phyloP scores from a whole-genome alignment of 2,888 invertebrate genomes.

The Platerodrilus igneus region DNA sequence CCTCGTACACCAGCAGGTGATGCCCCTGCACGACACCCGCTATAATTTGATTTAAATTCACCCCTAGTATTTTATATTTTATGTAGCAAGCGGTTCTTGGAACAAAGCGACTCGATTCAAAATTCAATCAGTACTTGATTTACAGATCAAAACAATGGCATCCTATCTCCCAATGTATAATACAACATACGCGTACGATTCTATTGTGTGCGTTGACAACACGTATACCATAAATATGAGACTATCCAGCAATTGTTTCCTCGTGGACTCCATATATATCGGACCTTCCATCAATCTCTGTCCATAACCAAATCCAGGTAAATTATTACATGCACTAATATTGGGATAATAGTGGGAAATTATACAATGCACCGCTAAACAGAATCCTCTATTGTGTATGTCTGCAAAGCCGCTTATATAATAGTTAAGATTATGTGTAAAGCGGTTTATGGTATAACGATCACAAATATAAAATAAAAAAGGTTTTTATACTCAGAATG shows the following conservation, averaged over 20 bases:
- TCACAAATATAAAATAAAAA: no score
- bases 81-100: no score
- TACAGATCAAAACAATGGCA: slow-evolving; percentile 20
- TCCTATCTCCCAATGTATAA: slow-evolving; percentile 23
- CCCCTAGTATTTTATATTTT: slow-evolving; percentile 1
- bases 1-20: slow-evolving; percentile 26
- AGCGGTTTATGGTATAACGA: no score
- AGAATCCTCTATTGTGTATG: no score
- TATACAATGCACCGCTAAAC: no score
- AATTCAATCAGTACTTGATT: slow-evolving; percentile 24
- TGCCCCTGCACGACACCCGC: slow-evolving; percentile 27
- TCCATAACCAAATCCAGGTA: slow-evolving; percentile 18
- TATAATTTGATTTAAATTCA: slow-evolving; percentile 10
- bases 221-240: slow-evolving; percentile 20
- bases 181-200: slow-evolving; percentile 23
- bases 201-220: slow-evolving; percentile 21
- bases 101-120: slow-evolving; percentile 22
- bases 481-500: no score
- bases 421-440: no score
- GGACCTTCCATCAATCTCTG: slow-evolving; percentile 21
- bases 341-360: no score
- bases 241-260: slow-evolving; percentile 20
- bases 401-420: no score
- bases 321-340: slow-evolving; percentile 19
- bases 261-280: slow-evolving; percentile 20